Base-by-base conservation (phyloP, 53 echinoderm and acorn worm species). In the Luidia sarsii region DNA sequence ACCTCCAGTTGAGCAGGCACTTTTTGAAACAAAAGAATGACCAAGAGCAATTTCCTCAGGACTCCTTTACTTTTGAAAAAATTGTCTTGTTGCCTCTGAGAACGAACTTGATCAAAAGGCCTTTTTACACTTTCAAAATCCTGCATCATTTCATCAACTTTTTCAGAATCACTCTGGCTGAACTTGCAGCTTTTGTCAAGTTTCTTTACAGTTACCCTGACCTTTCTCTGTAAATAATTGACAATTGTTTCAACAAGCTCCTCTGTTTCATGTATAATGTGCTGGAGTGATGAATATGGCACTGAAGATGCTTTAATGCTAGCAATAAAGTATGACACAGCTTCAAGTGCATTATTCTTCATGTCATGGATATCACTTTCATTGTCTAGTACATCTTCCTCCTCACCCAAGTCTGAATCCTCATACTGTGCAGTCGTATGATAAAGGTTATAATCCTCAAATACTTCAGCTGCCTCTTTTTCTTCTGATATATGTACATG, bases 61-160 rank as follows among this genome's bases (percentile, higher is more conserved):
- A 25, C 43, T 79, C 35, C 80, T 36, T 80, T 64, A 9, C 46
- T 62, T 46, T 80, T 64, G 33, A 80, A 80, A 33, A 43, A 64
- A 16, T 43, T 37, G 43, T 64, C 48, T 64, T 80, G 80, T 64
- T 64, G 80, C 31, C 25, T 45, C 21, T 63, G 80, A 15, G 48
- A 21, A 22, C 29, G 46, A 9, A 70, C 7, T 10, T 19, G 36
- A 7, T 9, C 8, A 25, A 70, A 70, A n/a, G 43, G 70, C n/a
- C 49, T 28, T 8, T 70, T 70, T 16, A 70, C 46, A 14, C 49
- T 23, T 5, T 19, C 5, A 70, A 70, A 70, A 2, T 43, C 9
- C 9, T 48, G 21, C 7, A 70, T 9, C 15, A 70, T 10, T 19
- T 70, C 50, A 21, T 70, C 49, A 28, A 19, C 46, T 48, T 19